A percentile compares a stretch with the other conserved stretches of the same genome.
Evolutionary conservation across 2,113 vertebrate species (phyloP).

Genomic region (Prochilodus magdalenae): DNA sequence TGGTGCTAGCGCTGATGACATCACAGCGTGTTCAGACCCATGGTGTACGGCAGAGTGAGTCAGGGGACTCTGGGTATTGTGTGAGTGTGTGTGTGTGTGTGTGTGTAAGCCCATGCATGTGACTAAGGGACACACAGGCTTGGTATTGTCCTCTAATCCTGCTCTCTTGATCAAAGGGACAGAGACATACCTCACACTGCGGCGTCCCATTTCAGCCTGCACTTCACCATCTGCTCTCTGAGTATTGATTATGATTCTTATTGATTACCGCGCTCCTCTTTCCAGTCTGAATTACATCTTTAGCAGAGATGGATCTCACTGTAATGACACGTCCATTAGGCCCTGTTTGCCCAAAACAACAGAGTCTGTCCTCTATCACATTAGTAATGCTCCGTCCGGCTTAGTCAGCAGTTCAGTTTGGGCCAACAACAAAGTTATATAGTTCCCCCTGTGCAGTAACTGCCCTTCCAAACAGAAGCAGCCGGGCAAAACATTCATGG

Average conservation of each 20-base stretch:
- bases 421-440: not conserved
- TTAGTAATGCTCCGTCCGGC: not conserved
- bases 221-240: slow-evolving; percentile 46
- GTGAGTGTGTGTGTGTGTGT: slow-evolving; percentile 9
- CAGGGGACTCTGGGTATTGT: slow-evolving; percentile 43
- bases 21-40: slow-evolving; percentile 41
- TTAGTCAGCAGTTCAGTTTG: not conserved
- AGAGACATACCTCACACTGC: slow-evolving; percentile 30
- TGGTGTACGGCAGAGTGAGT: slow-evolving; percentile 47
- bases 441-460: too few relatives aligned
- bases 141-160: slow-evolving; percentile 27
- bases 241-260: slow-evolving; percentile 51
- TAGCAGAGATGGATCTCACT: slow-evolving; percentile 22
- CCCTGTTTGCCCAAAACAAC: slow-evolving; percentile 7
- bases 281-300: slow-evolving; percentile 27
- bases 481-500: too few relatives aligned
- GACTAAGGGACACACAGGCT: slow-evolving; percentile 18
- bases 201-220: not conserved
- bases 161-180: slow-evolving; percentile 50
- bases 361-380: not conserved
- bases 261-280: slow-evolving; percentile 35
- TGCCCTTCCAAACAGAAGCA: too few relatives aligned
- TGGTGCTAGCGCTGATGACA: slow-evolving; percentile 46
- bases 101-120: slow-evolving; percentile 8
- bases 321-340: slow-evolving; percentile 24